These are phyloP conservation scores for Prochilodus magdalenae DNA, from an alignment of 2,113 vertebrate genomes.

Conservation along the genomic window DNA sequence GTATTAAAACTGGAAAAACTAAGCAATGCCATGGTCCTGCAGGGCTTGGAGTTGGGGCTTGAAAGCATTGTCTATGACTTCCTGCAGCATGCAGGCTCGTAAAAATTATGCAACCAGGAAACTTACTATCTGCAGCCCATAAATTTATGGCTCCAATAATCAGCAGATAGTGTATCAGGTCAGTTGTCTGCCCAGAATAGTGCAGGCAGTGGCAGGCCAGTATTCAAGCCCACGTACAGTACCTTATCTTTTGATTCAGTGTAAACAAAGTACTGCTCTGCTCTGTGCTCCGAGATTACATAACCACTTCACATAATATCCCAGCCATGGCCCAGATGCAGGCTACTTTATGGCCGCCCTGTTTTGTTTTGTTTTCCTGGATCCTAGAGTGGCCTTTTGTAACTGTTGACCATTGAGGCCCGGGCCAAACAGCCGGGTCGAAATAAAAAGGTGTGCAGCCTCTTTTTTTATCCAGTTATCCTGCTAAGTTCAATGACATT, in stretches of 20 bases:
- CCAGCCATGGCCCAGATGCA: slow-evolving; percentile 32
- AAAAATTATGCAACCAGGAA: slow-evolving; percentile 54
- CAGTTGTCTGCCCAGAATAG: slow-evolving; percentile 4
- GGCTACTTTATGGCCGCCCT: slow-evolving; percentile 21
- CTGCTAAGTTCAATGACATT: slow-evolving; percentile 47
- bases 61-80: slow-evolving; percentile 57
- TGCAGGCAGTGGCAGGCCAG: background rate
- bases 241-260: slow-evolving; percentile 42
- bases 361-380: slow-evolving; percentile 48
- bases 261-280: slow-evolving; percentile 47
- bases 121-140: slow-evolving; percentile 56
- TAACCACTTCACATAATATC: slow-evolving; percentile 46
- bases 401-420: slow-evolving; percentile 50
- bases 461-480: slow-evolving; percentile 31
- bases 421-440: slow-evolving; percentile 60
- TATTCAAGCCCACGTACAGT: background rate
- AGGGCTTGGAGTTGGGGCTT: slow-evolving; percentile 23
- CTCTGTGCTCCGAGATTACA: slow-evolving; percentile 3
- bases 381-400: slow-evolving; percentile 48
- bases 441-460: slow-evolving; percentile 57
- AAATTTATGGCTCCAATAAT: slow-evolving; percentile 46
- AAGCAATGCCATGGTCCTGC: background rate
- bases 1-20: background rate
- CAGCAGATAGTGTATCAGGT: slow-evolving; percentile 38
- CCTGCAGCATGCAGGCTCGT: slow-evolving; percentile 46